Evolutionary conservation across 2,113 vertebrate species (phyloP), one percentile per base, ranked within the genome.

Genomic region (Hippocampus guttulatus): DNA sequence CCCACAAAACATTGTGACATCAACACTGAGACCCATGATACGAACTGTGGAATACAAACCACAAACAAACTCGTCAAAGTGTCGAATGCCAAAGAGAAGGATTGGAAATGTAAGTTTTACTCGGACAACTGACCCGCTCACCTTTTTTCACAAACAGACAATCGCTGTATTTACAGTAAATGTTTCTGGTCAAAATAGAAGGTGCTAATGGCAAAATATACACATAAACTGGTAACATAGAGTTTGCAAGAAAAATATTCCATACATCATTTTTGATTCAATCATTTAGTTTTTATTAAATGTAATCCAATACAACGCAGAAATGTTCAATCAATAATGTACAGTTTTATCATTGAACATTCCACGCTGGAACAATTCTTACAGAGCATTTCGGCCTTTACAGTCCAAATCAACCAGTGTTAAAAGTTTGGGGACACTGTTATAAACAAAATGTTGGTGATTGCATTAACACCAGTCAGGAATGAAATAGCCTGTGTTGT

Each of bases 1-100:
- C 70, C 67, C 54, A 67, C 43, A 80, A 75, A 43, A 66, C 57
- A n/a, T 23, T 33, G 67, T 43, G 68, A 23, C 40, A 47, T 10
- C 67, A 30, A 27, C 1, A 2, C 51, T 62, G 14, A 71, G 43
- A 66, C 49, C 54, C 12, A 3, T 61, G 45, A 51, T 5, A 6
- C 10, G 20, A 45, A 5, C 20, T 45, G 14, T 65, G 43, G 63
- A 78, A 62, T 72, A 25, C 2, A 62, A 71, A 6, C 2, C 20
- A 21, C 33, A 40, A 40, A 64, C 62, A 40, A 64, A 41, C 38
- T 12, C 10, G 6, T 5, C 10, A 41, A 20, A n/a, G 62, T 5
- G 40, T 23, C 20, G 4, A 41, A 64, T n/a, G 38, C 20, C 38
- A 41, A 64, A 62, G 18, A 60, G 23, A 60, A 60, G 5, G 4